Base-by-base conservation (phyloP, 2,797 vertebrate species). In the Cygnus olor region DNA sequence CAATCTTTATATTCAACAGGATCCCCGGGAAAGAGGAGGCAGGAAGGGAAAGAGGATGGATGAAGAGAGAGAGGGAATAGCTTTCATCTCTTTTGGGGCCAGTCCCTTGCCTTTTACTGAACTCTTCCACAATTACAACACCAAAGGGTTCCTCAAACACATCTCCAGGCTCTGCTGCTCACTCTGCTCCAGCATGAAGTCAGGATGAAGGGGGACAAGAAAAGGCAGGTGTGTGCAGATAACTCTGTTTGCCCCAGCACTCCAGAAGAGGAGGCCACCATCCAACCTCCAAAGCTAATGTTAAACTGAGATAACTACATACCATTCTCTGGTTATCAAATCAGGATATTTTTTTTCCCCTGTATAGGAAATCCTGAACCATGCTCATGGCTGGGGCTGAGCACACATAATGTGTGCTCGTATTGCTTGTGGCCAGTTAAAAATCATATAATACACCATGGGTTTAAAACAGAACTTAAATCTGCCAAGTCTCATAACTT, bases 401-500 rank as follows among this genome's bases (percentile, higher is more conserved):
- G 38, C 22, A 45, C 11, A 72, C 47, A 69, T 30, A 72, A 64
- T 11, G 7, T 47, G 25, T 4, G 53, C 44, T 91, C 28, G 1
- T 54, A 80, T 57, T 87, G 24, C 86, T 92, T 93, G 85, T 38
- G 96, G 93, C 88, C 89, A 73, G 91, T 85, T 88, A 94, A 76
- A 94, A 89, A 40, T 81, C 93, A 54, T 63, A 38, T 66, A 95
- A 95, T 91, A 61, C 72, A 96, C 87, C 73, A 0, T 89, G 61
- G 89, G 54, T 96, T 96, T 97, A 80, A 94, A 97, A 60, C 63
- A 58, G 53, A 96, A 95, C 85, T 94, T 96, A 93, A 96, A 96
- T 38, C 76, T 96, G 91, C 93, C 93, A 97, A 90, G 66, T 92
- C 92, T 95, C 89, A 96, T 96, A 92, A 90, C n/a, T 95, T 80